Evolutionary conservation across 2,113 vertebrate species (phyloP).

Genomic region (Perca fluviatilis): DNA sequence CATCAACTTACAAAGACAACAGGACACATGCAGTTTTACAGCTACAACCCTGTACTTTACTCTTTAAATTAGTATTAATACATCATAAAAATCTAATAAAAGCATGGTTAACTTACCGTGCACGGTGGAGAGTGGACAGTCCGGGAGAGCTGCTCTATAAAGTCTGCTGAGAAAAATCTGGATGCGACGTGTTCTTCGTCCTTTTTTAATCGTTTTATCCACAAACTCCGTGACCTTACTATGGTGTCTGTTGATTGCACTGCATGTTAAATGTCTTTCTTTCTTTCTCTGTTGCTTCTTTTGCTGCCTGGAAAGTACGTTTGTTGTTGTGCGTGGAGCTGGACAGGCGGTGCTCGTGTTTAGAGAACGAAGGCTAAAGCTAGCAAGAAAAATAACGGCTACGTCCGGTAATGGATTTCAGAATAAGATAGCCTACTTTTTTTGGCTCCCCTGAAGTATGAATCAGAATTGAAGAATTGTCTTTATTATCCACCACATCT

Average conservation of each 20-base stretch:
- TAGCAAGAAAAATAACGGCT: accelerated
- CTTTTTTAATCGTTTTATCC: conserved; percentile 22
- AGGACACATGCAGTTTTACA: background rate
- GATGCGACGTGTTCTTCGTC: background rate
- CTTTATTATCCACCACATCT: too few species aligned
- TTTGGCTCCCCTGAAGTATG: background rate
- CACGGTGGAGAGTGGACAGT: conserved; percentile 18
- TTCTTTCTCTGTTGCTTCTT: background rate
- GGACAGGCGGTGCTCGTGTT: conserved; percentile 24
- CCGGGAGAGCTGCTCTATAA: conserved; percentile 32
- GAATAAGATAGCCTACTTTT: conserved; percentile 45
- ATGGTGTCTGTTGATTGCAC: background rate
- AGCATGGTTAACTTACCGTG: conserved; percentile 45
- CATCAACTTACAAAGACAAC: background rate
- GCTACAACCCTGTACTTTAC: background rate
- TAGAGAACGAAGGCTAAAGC: background rate
- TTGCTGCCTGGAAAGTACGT: background rate
- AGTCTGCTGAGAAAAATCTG: conserved; percentile 27
- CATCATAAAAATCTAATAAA: background rate
- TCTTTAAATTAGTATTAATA: background rate
- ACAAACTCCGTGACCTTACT: conserved; percentile 27
- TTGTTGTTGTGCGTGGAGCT: conserved; percentile 37
- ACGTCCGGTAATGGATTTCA: conserved; percentile 51
- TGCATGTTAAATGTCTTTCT: background rate
- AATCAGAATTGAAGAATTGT: background rate